Conservation (phyloP, 1,140 invertebrate genomes). For the Orussus abietinus region DNA sequence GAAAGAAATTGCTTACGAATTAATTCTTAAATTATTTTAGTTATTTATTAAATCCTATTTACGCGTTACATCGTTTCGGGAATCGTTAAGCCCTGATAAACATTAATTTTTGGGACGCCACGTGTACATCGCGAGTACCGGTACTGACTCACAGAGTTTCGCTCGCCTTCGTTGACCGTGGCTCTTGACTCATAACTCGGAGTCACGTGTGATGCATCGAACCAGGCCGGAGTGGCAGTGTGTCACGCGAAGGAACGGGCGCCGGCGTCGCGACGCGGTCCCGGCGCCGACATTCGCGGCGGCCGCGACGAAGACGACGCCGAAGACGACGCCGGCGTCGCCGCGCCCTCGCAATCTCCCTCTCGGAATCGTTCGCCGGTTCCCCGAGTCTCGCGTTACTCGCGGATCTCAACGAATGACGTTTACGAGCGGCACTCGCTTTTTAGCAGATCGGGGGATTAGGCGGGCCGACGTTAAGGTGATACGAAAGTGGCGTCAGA, state of each 20-base stretch:
- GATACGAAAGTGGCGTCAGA: too few species aligned
- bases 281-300: constrained; percentile 10
- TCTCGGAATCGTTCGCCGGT: constrained; percentile 8
- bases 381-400: neutral
- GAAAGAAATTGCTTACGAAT: too few species aligned
- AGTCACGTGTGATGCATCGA: constrained; percentile 22
- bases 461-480: too few species aligned
- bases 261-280: constrained; percentile 18
- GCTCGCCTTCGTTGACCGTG: constrained; percentile 8
- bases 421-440: too few species aligned
- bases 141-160: constrained; percentile 13
- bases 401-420: neutral
- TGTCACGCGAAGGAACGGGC: constrained; percentile 26
- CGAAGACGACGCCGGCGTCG: constrained; percentile 10
- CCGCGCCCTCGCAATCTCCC: constrained; percentile 13
- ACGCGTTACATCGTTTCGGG: too few species aligned
- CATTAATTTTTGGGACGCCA: constrained; percentile 32
- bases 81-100: too few species aligned
- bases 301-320: constrained; percentile 16
- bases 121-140: constrained; percentile 12
- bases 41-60: too few species aligned
- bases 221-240: constrained; percentile 18
- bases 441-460: too few species aligned
- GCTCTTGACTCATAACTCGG: constrained; percentile 21
- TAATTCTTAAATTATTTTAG: too few species aligned